Percentiles rank a stretch among this genome's conserved stretches.
Conservation (phyloP, 2,888 invertebrate genomes). For the Nemurella pictetii region DNA sequence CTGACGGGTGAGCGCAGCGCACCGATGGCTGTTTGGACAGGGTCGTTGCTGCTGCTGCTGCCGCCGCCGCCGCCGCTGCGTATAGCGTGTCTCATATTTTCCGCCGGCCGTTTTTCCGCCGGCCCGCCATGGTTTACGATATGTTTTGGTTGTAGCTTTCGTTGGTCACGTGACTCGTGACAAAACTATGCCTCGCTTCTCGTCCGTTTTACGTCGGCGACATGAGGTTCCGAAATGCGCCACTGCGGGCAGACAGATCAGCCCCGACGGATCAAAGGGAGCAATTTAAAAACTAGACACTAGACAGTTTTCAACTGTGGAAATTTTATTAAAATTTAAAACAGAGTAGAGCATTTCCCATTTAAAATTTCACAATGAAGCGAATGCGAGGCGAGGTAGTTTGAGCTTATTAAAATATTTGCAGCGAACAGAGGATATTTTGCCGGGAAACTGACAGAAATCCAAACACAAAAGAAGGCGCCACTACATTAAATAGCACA, state of each 20-base stretch:
- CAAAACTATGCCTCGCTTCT: conserved; percentile 8
- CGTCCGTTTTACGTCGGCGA: conserved; percentile 10
- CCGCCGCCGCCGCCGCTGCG: no score
- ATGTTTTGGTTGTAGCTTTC: conserved; percentile 22
- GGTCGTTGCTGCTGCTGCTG: background rate
- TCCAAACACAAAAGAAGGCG: no score
- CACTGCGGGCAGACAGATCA: background rate
- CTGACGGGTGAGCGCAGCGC: background rate
- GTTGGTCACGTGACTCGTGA: conserved; percentile 5
- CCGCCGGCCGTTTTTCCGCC: conserved; percentile 4
- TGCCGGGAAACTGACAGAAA: no score
- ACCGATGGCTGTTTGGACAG: background rate
- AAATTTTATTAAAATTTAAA: background rate
- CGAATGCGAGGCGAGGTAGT: no score
- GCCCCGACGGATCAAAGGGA: background rate
- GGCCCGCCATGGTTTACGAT: conserved; percentile 26
- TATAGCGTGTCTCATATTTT: conserved; percentile 2
- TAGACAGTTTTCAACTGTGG: background rate
- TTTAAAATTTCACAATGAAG: background rate
- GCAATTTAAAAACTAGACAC: background rate
- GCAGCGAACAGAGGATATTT: no score
- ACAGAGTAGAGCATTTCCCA: background rate
- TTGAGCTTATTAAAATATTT: no score
- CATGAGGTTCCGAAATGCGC: background rate
- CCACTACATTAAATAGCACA: no score